phyloP scores from a whole-genome alignment of 2,888 invertebrate species.

The Darwinula stevensoni region DNA sequence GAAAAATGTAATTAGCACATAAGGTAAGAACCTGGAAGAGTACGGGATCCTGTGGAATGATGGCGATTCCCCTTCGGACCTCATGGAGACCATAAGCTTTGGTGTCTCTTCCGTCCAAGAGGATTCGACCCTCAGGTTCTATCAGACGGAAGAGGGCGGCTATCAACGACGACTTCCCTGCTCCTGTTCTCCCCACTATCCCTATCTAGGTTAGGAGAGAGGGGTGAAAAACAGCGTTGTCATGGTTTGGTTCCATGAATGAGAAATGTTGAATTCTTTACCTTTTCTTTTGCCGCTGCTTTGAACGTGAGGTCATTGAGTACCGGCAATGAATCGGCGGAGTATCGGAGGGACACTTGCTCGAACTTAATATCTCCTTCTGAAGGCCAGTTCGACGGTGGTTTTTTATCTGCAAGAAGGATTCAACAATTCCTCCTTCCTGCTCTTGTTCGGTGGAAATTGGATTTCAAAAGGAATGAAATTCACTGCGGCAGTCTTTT shows the following conservation, averaged over 20 bases:
- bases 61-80: conserved; percentile 17
- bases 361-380: conserved; percentile 13
- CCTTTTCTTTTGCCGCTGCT: conserved; percentile 20
- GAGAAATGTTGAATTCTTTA: too few relatives aligned
- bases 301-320: conserved; percentile 17
- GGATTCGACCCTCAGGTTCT: conserved; percentile 41
- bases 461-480: too few relatives aligned
- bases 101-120: conserved; percentile 37
- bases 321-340: conserved; percentile 15
- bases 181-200: conserved; percentile 32
- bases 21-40: too few relatives aligned
- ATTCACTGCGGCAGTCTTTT: too few relatives aligned
- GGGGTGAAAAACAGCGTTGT: too few relatives aligned
- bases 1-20: too few relatives aligned
- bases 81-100: conserved; percentile 16
- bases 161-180: conserved; percentile 36
- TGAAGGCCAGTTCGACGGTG: conserved; percentile 17
- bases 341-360: conserved; percentile 16
- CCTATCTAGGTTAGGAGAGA: too few relatives aligned
- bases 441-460: too few relatives aligned
- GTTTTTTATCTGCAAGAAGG: conserved; percentile 13
- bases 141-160: conserved; percentile 51
- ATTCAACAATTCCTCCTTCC: too few relatives aligned
- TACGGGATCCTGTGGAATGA: conserved; percentile 36
- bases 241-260: too few relatives aligned